These are phyloP conservation scores for Acridotheres tristis DNA, from an alignment of 2,797 vertebrate species.

Conservation along the genomic window DNA sequence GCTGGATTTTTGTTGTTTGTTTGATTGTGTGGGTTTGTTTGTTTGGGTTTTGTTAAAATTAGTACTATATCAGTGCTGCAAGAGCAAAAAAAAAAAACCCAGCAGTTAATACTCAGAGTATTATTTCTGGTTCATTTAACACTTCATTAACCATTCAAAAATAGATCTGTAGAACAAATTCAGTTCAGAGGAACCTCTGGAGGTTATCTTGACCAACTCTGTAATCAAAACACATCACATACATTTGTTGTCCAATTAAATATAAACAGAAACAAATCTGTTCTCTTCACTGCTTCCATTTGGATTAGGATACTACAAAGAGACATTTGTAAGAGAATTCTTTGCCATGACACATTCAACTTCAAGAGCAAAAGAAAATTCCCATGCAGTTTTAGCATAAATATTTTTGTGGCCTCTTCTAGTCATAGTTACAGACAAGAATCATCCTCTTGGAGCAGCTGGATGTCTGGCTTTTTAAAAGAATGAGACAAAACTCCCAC, in stretches of 20 bases:
- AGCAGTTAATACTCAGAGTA: background rate
- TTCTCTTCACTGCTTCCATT: background rate
- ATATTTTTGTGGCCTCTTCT: conserved; percentile 35
- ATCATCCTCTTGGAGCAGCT: conserved; percentile 7
- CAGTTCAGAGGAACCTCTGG: background rate
- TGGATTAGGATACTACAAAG: background rate
- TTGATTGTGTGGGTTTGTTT: background rate
- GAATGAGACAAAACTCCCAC: background rate
- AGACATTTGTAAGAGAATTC: background rate
- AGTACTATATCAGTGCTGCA: background rate
- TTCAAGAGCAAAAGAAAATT: background rate
- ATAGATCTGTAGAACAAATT: background rate
- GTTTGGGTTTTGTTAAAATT: background rate
- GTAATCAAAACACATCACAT: background rate
- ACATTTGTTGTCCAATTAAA: background rate
- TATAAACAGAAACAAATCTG: background rate
- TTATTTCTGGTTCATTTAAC: conserved; percentile 17
- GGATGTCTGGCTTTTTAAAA: background rate
- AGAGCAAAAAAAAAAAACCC: background rate
- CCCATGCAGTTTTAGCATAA: background rate
- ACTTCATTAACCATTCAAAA: background rate
- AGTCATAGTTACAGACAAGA: conserved; percentile 1
- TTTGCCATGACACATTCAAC: background rate
- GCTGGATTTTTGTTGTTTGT: background rate
- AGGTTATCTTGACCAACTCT: background rate